Evolutionary conservation across 2,888 invertebrate genomes (phyloP), one percentile per base, ranked within the genome.

Genomic region (Tetrapedia diversipes): DNA sequence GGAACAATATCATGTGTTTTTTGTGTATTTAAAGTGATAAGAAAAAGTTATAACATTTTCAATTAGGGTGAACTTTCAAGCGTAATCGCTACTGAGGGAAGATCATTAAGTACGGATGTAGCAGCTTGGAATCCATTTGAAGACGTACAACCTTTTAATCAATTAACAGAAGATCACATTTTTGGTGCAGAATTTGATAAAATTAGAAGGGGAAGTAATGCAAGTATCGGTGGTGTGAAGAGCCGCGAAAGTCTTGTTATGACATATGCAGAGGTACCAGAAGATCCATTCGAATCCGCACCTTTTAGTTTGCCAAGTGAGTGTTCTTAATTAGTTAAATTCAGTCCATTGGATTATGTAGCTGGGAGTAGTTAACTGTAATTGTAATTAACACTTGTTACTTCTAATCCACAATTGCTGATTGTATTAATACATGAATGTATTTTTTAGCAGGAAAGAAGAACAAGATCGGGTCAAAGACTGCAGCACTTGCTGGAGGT

Each of bases 121-220:
- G 93, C 94, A 6, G 95, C 95, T 81, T 97, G 97, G 97, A 97
- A 97, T 92, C 97, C 97, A 1, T 97, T 97, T 88, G 96, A 95
- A 88, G 96, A 95, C 85, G 93, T 94, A 64, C 91, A 93, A 29
- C 95, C 95, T 32, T 96, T 96, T 89, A 94, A 94, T 89, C 95
- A 95, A 87, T 94, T 96, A 92, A 95, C 95, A 4, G 96, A 96
- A 87, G 96, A 97, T 93, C 95, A 95, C 86, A 94, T 96, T 84
- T 96, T 97, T 91, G 96, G 96, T 69, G 95, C 95, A 47, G 96
- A 97, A 91, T 96, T 97, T 90, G 96, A 97, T 90, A 95, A 95
- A 91, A 95, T 96, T 86, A 92, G 96, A 84, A 93, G 95, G 86
- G 95, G 96, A 81, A 96, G 96, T 87, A 95, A 95, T 91, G 95